Evolutionary conservation across 2,888 invertebrate species (phyloP), one percentile per base, ranked within the genome.

Genomic region (Scaptomyza flava): DNA sequence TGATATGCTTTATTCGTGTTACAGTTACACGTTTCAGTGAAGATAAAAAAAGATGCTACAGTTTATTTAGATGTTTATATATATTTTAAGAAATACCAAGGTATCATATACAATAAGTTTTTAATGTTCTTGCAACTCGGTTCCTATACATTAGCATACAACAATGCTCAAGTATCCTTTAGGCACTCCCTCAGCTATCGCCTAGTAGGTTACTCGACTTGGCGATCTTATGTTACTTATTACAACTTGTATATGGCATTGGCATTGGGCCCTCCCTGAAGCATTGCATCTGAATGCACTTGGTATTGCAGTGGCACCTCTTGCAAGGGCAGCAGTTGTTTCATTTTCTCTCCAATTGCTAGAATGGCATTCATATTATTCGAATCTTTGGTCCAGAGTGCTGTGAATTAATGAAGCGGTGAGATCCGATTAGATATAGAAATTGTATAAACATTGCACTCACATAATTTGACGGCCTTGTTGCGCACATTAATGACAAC

Each of bases 401-500:
- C 95, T 95, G 9, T 0, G 1, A 33, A 12, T 3, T 12, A n/a
- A n/a, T 34, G 6, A 36, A n/a, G 38, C 1, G 0, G 36, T 12
- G 11, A 11, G 34, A 34, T 36, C 0, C 12, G 9, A 0, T 7
- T 0, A 3, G 2, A 23, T 23, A 23, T 23, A 23, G 23, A 23
- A 23, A 2, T 1, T 23, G 23, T 27, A 27, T 27, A 27, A 27
- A 6, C 6, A 27, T 27, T 6, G 6, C 38, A 90, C 93, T 93
- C 92, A 94, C 97, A 96, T 91, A 98, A 95, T 94, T 98, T 99
- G 92, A 98, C 98, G 77, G 96, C 94, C 92, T 97, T 98, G 74
- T 93, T 93, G 92, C 99, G 95, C 79, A 99, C 94, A 93, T 98
- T 98, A 59, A 99, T 97, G 75, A 98, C 98, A 75, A 98, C 98